These are phyloP conservation scores for Chorisops tibialis DNA, from an alignment of 2,888 invertebrate genomes.

Conservation along the genomic window DNA sequence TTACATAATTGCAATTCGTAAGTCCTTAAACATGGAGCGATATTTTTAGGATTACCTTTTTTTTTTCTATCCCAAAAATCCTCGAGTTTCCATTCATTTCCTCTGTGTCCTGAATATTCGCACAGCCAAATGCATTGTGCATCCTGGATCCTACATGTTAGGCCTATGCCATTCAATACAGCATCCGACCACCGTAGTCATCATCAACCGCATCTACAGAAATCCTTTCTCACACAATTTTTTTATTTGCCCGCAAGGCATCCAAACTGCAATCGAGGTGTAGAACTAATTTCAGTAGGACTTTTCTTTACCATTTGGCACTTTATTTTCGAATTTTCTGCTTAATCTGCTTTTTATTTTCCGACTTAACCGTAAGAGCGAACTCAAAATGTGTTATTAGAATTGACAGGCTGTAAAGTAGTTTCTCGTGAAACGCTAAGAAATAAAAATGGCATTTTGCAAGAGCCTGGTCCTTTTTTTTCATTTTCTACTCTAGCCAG, in stretches of 20 bases:
- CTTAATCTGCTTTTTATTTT: slow-evolving; percentile 16
- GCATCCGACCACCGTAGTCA: no score
- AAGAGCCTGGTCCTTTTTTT: slow-evolving; percentile 5
- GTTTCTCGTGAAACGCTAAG: not conserved
- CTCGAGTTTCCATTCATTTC: not conserved
- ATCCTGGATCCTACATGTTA: no score
- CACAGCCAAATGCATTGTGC: no score
- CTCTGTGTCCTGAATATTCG: no score
- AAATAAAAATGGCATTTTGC: slow-evolving; percentile 12
- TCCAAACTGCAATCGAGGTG: no score
- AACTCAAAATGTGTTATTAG: slow-evolving; percentile 9
- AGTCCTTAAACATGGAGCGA: not conserved
- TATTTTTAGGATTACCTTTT: not conserved
- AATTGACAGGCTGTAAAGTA: slow-evolving; percentile 15
- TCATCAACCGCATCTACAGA: no score
- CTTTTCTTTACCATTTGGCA: no score
- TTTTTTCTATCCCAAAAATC: not conserved
- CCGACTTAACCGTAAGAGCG: not conserved
- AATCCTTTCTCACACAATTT: no score
- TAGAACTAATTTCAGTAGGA: no score
- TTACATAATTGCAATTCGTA: slow-evolving; percentile 19
- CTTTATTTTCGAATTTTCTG: not conserved
- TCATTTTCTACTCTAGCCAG: not conserved
- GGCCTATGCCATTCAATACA: no score
- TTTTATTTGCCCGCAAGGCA: no score